phyloP scores from a whole-genome alignment of 2,888 invertebrate genomes.

The Ptilodon capucinus region DNA sequence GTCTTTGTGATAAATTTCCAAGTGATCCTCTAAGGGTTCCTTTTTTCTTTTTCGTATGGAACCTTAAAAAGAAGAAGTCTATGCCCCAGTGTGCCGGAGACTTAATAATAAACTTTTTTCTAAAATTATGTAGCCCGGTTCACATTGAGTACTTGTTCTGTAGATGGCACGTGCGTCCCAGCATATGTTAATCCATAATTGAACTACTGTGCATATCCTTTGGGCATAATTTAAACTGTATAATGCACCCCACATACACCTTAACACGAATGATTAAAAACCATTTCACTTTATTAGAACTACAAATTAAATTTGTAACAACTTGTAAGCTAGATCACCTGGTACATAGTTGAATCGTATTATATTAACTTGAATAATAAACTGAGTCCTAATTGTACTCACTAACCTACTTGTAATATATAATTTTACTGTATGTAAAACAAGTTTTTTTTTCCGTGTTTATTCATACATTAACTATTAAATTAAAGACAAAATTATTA shows the following conservation, averaged over 20 bases:
- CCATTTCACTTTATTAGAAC: slow-evolving; percentile 16
- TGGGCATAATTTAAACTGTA: slow-evolving; percentile 4
- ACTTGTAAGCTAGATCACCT: slow-evolving; percentile 31
- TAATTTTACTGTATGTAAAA: not conserved
- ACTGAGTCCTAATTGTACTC: not conserved
- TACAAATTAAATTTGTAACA: slow-evolving; percentile 5
- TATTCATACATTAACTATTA: too few species aligned
- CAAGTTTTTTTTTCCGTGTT: too few species aligned
- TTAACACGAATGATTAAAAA: not conserved
- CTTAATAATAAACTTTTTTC: not conserved
- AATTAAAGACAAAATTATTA: too few species aligned
- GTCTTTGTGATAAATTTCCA: too few species aligned
- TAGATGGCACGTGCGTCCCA: slow-evolving; percentile 52
- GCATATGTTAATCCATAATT: slow-evolving; percentile 57
- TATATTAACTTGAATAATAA: slow-evolving; percentile 17
- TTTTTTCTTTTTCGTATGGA: too few species aligned
- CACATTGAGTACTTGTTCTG: slow-evolving; percentile 27
- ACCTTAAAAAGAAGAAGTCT: too few species aligned
- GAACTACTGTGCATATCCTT: slow-evolving; percentile 48
- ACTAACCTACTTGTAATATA: not conserved
- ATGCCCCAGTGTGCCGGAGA: too few species aligned
- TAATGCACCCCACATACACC: not conserved
- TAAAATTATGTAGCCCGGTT: not conserved
- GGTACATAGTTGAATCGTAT: slow-evolving; percentile 28
- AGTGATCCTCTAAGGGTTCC: too few species aligned